Evolutionary conservation across 1,140 invertebrate species (phyloP), one percentile per base, ranked within the genome.

Genomic region (Ganaspis sp.): DNA sequence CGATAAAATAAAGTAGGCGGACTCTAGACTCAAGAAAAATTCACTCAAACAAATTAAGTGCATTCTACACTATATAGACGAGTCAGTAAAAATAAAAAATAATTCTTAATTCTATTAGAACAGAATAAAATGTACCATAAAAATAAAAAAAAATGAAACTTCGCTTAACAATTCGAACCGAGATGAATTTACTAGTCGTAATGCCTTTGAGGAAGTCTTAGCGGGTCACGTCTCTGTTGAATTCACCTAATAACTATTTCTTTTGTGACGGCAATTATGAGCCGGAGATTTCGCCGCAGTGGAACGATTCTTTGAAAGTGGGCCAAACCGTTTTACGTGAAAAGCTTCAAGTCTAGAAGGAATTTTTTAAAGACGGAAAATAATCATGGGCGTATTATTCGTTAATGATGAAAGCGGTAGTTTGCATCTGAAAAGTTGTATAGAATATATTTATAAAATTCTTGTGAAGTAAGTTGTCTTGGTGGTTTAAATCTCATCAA

Each of bases 401-500:
- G 38, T 70, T 83, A 78, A 85, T 85, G 64, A 80, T 76, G 76
- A 38, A 42, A 80, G 76, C 73, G 71, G 74, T 64, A 53, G 72
- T 73, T 42, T 11, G n/a, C 42, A 15, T 26, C 72, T 83, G 78
- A 81, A 72, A 84, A 87, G 81, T 83, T 84, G 76, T 82, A 75
- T 69, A 71, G 54, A 73, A 72, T 34, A 40, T 81, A 83, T 84
- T 86, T 82, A 79, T 84, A 74, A 81, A 80, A 74, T 53, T 29
- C 74, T 83, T 74, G 73, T 79, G 81, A 81, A 82, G 45, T 72
- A 71, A 84, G 84, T 77, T 79, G 84, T 84, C 81, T 78, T 77
- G 72, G 70, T 72, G 75, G 80, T 82, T 83, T 84, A 84, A 83
- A 87, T 81, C 84, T 86, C 85, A 87, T 88, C 84, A 86, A 84